Base-by-base conservation (phyloP, 2,113 vertebrate species). In the Gorsachius goisagi region DNA sequence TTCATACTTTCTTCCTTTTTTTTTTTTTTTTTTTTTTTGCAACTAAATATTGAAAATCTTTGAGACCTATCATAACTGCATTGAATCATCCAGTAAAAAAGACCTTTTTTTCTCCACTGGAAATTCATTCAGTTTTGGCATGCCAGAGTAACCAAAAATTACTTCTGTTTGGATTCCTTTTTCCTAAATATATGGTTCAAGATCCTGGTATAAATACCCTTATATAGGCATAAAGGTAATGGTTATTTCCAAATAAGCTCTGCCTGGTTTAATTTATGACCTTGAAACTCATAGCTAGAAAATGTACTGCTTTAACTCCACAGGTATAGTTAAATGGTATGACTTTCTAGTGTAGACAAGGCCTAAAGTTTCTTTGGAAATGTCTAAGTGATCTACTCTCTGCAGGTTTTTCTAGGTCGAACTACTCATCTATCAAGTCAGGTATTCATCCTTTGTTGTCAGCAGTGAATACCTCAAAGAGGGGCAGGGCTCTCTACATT, bases 381-480 rank as follows among this genome's bases (percentile, higher is more conserved):
- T 39, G 58, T 94, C 66, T 24, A 59, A 92, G 86, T 94, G 93
- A 93, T 97, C 73, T 92, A 76, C 76, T 92, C 9, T 56, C 76
- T 62, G 80, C 89, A 91, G 90, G 60, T 76, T 97, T 96, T 95
- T 90, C 80, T 76, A 55, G 92, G 95, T 96, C 50, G 60, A 92
- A 50, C 77, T 90, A 47, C 49, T 95, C 91, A 94, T 95, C 87
- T 81, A 50, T 97, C 96, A 97, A 95, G 84, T 96, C 90, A 96
- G 96, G 67, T 97, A 91, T 95, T 97, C 96, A 94, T 95, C 92
- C 84, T 95, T 93, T 96, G 92, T 92, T 96, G 92, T 95, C 95
- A 95, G 89, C 74, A 87, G 83, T 91, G 97, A 95, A 93, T 95
- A 76, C 66, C 81, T 96, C 90, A 82, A 59, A 94, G 93, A 68